phyloP scores from a whole-genome alignment of 2,888 invertebrate species.

The Rhingia rostrata region DNA sequence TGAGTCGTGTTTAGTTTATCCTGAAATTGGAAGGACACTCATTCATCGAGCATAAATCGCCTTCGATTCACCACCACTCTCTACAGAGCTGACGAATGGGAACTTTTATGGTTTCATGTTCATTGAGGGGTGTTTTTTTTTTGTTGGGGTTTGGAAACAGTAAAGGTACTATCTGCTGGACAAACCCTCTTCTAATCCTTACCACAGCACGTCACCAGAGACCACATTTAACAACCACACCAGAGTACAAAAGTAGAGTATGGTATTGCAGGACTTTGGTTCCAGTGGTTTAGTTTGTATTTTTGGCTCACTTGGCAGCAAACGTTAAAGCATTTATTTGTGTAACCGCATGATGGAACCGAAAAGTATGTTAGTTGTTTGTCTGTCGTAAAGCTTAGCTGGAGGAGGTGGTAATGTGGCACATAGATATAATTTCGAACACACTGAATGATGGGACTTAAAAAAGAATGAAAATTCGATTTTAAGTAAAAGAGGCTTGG shows the following conservation, averaged over 20 bases:
- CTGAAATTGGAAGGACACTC: background rate
- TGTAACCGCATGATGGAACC: background rate
- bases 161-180: too few species aligned
- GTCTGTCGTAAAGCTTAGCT: too few species aligned
- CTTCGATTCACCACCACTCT: slow-evolving; percentile 16
- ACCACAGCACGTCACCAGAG: slow-evolving; percentile 6
- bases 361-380: background rate
- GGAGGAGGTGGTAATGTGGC: too few species aligned
- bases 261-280: background rate
- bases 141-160: too few species aligned
- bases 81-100: slow-evolving; percentile 36
- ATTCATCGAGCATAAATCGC: slow-evolving; percentile 48
- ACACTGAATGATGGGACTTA: too few species aligned
- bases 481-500: too few species aligned
- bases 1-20: background rate
- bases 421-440: too few species aligned
- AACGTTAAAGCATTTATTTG: background rate
- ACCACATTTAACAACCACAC: slow-evolving; percentile 24
- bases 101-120: slow-evolving; percentile 31
- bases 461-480: too few species aligned
- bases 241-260: background rate
- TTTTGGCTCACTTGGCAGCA: background rate
- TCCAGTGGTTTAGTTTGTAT: background rate
- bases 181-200: slow-evolving; percentile 2
- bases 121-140: background rate